Evolutionary conservation across 2,797 vertebrate genomes (phyloP).

Genomic region (Tenualosa ilisha): DNA sequence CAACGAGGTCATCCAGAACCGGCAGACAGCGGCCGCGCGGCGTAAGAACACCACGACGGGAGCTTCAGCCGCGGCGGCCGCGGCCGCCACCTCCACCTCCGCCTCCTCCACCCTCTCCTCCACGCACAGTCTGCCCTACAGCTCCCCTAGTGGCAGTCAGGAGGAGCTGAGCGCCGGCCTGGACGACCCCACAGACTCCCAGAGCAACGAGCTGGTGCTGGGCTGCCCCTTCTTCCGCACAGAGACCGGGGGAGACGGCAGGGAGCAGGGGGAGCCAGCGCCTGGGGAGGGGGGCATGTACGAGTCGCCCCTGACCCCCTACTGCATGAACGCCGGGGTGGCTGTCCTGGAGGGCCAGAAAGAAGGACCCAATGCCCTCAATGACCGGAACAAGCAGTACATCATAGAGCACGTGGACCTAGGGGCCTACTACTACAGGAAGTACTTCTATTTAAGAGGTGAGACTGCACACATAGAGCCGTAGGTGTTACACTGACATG

Average conservation of each 20-base stretch:
- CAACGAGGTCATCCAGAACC: conserved; percentile 85
- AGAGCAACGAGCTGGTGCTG: conserved; percentile 91
- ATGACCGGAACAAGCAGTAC: conserved; percentile 90
- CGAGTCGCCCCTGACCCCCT: conserved; percentile 85
- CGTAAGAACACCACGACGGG: conserved; percentile 93
- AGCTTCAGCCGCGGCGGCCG: conserved; percentile 90
- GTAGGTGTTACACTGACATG: too few species aligned
- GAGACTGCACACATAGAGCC: conserved; percentile 48
- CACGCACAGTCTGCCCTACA: conserved; percentile 83
- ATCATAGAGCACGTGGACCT: conserved; percentile 94
- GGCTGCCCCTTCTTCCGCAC: conserved; percentile 96
- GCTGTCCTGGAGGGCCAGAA: conserved; percentile 93
- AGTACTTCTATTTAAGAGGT: conserved; percentile 95
- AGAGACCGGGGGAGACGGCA: conserved; percentile 87
- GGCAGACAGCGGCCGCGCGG: conserved; percentile 87
- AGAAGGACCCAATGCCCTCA: conserved; percentile 83
- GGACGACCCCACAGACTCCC: conserved; percentile 88
- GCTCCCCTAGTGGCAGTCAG: conserved; percentile 93
- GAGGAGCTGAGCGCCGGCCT: conserved; percentile 92
- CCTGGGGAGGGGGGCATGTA: conserved; percentile 84
- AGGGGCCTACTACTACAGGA: conserved; percentile 93
- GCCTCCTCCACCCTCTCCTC: conserved; percentile 90
- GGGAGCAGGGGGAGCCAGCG: conserved; percentile 71
- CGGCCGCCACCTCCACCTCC: conserved; percentile 83
- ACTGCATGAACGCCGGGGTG: conserved; percentile 92